Base-by-base conservation (phyloP, 2,113 vertebrate species). In the Ochotona princeps region DNA sequence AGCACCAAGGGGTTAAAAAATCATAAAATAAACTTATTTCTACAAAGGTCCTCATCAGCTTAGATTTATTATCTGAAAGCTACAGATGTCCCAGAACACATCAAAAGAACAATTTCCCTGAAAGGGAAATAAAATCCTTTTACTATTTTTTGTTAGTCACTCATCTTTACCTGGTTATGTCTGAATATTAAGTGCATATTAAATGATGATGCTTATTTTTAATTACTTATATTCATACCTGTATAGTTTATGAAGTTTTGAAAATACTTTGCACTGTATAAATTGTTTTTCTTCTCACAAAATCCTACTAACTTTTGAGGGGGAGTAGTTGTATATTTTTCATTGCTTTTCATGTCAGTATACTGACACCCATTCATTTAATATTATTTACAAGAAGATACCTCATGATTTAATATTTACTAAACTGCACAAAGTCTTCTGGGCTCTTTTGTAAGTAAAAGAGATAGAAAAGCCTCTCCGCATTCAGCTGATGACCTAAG, bases 41-140 rank as follows among this genome's bases (percentile, higher is more conserved):
- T 80, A 79, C 26, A 44, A 66, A 4, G 67, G 25, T 89, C 78
- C 12, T 94, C 73, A 84, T 87, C 76, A 35, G 20, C 38, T 90
- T 65, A 94, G 18, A 65, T 73, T 96, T 82, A 91, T 32, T n/a
- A 96, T 38, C 78, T 90, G 38, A 93, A 94, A 94, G 17, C 70
- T 38, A 84, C 67, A 54, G 74, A 11, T 85, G n/a, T 88, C 61
- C 92, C 44, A 61, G 44, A 26, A 60, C 18, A 90, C 30, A 78
- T 88, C 49, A 67, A 95, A 94, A 92, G 15, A 88, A 47, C 5
- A 23, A 79, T 61, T 81, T 89, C 23, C 17, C 8, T 70, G 51
- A 89, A 81, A 92, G 5, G 28, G 23, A 81, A 91, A 89, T 13
- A 94, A 87, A 90, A 83, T 49, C 8, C 0, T 26, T 85, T 75